Conservation (phyloP, 2,113 vertebrate species). For the Stigmatopora nigra region DNA sequence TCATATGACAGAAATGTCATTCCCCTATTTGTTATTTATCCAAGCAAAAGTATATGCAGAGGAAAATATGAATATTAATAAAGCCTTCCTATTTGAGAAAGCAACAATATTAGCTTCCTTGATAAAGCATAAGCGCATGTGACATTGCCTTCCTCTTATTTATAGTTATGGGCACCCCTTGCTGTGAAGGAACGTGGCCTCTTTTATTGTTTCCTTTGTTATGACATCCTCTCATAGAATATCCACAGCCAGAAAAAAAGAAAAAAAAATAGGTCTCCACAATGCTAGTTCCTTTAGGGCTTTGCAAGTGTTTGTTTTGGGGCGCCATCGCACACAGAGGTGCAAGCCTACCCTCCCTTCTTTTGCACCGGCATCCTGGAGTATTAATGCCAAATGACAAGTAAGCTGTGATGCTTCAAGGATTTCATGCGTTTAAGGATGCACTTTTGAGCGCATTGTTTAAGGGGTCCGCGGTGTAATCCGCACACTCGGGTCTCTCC, state of each 20-base stretch:
- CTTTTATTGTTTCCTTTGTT: slow-evolving; percentile 69
- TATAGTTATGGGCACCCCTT: slow-evolving; percentile 55
- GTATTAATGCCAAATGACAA: slow-evolving; percentile 74
- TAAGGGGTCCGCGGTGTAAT: slow-evolving; percentile 69
- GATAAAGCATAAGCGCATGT: slow-evolving; percentile 16
- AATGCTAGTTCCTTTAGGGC: slow-evolving; percentile 60
- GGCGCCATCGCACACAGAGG: slow-evolving; percentile 52
- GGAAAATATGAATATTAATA: neutral
- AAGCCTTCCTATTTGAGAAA: slow-evolving; percentile 7
- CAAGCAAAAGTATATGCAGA: neutral
- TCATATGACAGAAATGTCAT: neutral
- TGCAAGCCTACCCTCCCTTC: slow-evolving; percentile 18
- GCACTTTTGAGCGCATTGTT: slow-evolving; percentile 72
- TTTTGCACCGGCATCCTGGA: slow-evolving; percentile 56
- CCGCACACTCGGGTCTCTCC: slow-evolving; percentile 62
- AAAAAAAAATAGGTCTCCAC: slow-evolving; percentile 15
- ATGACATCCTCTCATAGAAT: slow-evolving; percentile 61
- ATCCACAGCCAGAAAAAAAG: slow-evolving; percentile 44
- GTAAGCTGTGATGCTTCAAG: slow-evolving; percentile 61
- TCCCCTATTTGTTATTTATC: neutral
- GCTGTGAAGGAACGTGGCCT: slow-evolving; percentile 57
- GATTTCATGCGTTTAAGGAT: slow-evolving; percentile 71
- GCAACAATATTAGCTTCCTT: slow-evolving; percentile 24
- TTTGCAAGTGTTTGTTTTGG: slow-evolving; percentile 60
- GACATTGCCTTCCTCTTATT: slow-evolving; percentile 44